Percentiles rank a stretch among this genome's conserved stretches.
These are phyloP conservation scores for Acanthaster planci DNA, from an alignment of 35 echinoderm and acorn worm species.

Conservation along the genomic window DNA sequence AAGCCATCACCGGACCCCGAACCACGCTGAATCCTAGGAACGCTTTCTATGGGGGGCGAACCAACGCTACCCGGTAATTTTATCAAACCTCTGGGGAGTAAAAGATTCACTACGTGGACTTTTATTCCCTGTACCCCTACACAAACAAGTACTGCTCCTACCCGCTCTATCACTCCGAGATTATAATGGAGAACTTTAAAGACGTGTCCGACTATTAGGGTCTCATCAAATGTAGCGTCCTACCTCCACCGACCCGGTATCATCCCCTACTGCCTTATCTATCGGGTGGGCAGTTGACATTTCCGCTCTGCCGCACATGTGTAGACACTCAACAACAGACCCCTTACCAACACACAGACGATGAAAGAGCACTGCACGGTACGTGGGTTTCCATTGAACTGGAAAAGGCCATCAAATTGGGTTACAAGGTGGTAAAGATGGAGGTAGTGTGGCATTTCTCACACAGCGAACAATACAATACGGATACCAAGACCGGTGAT, in stretches of 20 bases:
- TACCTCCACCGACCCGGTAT: conserved; percentile 28
- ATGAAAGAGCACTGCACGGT: conserved; percentile 36
- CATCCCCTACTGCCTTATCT: conserved; percentile 51
- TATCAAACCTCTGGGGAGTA: conserved; percentile 32
- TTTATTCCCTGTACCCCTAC: conserved; percentile 38
- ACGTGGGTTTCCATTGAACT: conserved; percentile 74
- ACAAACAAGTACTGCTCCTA: conserved; percentile 22
- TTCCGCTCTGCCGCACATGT: conserved; percentile 54
- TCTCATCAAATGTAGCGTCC: conserved; percentile 52
- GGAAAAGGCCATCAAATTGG: conserved; percentile 54
- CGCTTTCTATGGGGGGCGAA: conserved; percentile 67
- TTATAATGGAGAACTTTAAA: conserved; percentile 50
- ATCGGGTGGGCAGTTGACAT: conserved; percentile 33
- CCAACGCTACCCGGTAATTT: conserved; percentile 54
- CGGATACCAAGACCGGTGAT: conserved; percentile 39
- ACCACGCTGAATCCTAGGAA: conserved; percentile 40
- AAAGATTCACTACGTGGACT: conserved; percentile 60
- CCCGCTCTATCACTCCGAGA: conserved; percentile 17
- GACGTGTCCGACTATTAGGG: conserved; percentile 58
- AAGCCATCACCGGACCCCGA: not conserved
- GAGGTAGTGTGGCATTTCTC: conserved; percentile 78
- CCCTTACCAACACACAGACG: conserved; percentile 33
- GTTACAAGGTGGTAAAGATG: conserved; percentile 43
- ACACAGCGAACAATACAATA: conserved; percentile 46
- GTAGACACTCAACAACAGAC: conserved; percentile 27